These are phyloP conservation scores for Linnaemya tessellans DNA, from an alignment of 2,888 invertebrate genomes.

Conservation along the genomic window DNA sequence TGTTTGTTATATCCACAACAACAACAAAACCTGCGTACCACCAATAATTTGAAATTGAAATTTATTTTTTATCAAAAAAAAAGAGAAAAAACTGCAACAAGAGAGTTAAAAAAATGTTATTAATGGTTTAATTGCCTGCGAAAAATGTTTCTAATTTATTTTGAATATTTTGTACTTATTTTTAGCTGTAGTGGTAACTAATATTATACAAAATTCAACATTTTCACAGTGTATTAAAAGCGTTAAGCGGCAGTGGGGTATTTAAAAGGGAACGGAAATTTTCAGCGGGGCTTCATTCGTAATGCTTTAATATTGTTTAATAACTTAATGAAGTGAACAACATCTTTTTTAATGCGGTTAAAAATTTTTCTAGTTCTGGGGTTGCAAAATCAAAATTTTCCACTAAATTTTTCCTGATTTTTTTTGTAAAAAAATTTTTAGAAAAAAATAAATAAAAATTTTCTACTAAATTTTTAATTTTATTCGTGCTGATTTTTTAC, in stretches of 20 bases:
- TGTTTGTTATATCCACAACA: not conserved
- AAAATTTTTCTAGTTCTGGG: too few species aligned
- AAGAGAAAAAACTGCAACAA: not conserved
- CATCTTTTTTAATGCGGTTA: too few species aligned
- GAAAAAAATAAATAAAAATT: too few species aligned
- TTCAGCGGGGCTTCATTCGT: not conserved
- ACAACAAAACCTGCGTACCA: slow-evolving; percentile 22
- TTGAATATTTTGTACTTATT: slow-evolving; percentile 13
- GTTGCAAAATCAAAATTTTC: too few species aligned
- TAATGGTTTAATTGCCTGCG: not conserved
- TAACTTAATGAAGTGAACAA: too few species aligned
- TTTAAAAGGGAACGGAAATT: slow-evolving; percentile 16
- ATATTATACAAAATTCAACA: slow-evolving; percentile 25
- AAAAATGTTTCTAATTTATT: slow-evolving; percentile 26
- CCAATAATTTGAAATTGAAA: slow-evolving; percentile 38
- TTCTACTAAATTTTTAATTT: too few species aligned
- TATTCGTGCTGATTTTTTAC: too few species aligned
- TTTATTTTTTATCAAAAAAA: slow-evolving; percentile 8
- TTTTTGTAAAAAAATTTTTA: too few species aligned
- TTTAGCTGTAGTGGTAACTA: slow-evolving; percentile 48
- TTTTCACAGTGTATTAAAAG: not conserved
- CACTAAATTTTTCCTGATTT: too few species aligned
- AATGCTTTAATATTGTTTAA: not conserved
- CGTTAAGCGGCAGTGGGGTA: slow-evolving; percentile 26
- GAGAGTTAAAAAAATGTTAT: not conserved